Base-by-base conservation (phyloP, 1,140 invertebrate genomes). In the Heliconius himera region DNA sequence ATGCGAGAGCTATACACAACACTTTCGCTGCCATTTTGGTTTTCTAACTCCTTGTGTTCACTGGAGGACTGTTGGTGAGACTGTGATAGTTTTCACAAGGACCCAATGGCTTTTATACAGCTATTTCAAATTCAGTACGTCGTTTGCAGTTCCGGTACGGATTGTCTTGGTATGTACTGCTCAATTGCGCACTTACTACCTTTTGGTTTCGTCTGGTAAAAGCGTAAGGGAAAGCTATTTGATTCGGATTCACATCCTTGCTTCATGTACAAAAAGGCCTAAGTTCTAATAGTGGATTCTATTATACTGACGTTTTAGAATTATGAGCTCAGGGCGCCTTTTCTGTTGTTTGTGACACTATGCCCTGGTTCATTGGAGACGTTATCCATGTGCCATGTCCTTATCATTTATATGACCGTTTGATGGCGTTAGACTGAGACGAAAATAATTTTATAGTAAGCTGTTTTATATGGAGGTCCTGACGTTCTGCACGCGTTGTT, bases 141-240 rank as follows among this genome's bases (percentile, higher is more conserved):
- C 82, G 82, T 88, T 74, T 81, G 80, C 76, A 89, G 93, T 94
- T 93, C 92, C 93, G 92, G 91, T 90, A 91, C 89, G 87, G 88
- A 91, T 91, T 88, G 93, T 90, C 91, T 91, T 89, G 83, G 88
- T 83, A 85, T 82, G 89, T 90, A 90, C 85, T 85, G 84, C 83
- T 80, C 85, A 86, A 84, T 77, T 79, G 80, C 76, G 85, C 76
- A 88, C 85, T 89, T 93, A 89, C 82, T 88, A 86, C 87, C 85
- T 92, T 93, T 87, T 85, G 83, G 72, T 84, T 79, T 77, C 75
- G 79, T 75, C 84, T 81, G 84, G 82, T 86, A 81, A 79, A 89
- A 92, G 91, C 90, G 91, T 93, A 93, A 94, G 93, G 93, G 93
- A 94, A 94, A 94, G 93, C 93, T 94, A 92, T 93, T 92, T 93